phyloP scores from a whole-genome alignment of 1,140 invertebrate genomes.

The Potamilus streckersoni region DNA sequence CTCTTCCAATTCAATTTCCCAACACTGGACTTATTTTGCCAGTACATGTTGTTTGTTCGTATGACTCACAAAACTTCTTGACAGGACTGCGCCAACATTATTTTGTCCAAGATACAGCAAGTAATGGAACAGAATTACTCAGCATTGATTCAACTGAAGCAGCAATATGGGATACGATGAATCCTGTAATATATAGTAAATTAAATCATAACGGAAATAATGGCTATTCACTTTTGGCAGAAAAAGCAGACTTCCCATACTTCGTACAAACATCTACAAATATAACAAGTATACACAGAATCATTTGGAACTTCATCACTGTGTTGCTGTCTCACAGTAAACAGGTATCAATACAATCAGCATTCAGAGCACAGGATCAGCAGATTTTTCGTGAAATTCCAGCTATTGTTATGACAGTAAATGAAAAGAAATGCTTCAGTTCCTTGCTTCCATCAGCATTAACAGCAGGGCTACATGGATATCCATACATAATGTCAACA shows the following conservation, averaged over 20 bases:
- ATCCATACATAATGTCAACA: constrained; percentile 83
- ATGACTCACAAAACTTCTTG: constrained; percentile 74
- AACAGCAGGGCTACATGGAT: constrained; percentile 85
- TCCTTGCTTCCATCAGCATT: constrained; percentile 81
- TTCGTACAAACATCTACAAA: constrained; percentile 13
- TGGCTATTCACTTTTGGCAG: constrained; percentile 70
- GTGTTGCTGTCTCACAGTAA: constrained; percentile 20
- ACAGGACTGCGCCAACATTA: constrained; percentile 29
- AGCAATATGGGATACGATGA: constrained; percentile 50
- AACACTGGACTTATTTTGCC: constrained; percentile 84
- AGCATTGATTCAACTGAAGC: constrained; percentile 80
- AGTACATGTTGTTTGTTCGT: constrained; percentile 91
- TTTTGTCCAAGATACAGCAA: constrained; percentile 57
- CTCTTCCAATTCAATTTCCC: constrained; percentile 72
- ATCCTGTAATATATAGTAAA: constrained; percentile 55
- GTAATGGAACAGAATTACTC: constrained; percentile 71
- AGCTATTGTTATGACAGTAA: constrained; percentile 14
- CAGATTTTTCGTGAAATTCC: constrained; percentile 33
- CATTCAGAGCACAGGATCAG: constrained; percentile 34
- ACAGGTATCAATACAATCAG: constrained; percentile 28
- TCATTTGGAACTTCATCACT: constrained; percentile 19
- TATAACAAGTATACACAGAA: constrained; percentile 26
- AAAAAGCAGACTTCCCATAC: constrained; percentile 20
- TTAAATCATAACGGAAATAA: constrained; percentile 79
- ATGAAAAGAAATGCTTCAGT: constrained; percentile 29